Evolutionary conservation across 2,113 vertebrate species (phyloP).

Genomic region (Tursiops truncatus): DNA sequence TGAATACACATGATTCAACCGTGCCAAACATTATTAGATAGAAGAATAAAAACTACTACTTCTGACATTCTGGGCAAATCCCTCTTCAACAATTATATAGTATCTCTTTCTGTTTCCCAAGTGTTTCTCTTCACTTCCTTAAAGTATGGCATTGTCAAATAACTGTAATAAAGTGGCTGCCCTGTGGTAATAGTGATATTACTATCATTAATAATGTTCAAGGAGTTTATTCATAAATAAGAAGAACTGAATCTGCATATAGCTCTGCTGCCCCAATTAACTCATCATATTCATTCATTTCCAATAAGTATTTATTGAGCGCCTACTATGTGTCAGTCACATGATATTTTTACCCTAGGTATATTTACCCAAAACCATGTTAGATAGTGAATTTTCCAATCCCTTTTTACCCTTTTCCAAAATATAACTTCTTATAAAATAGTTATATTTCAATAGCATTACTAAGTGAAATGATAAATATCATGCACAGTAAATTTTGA

Average conservation of each 20-base stretch:
- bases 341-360: background rate
- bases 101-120: background rate
- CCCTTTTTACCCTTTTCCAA: slow-evolving; percentile 23
- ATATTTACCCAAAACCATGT: background rate
- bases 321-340: background rate
- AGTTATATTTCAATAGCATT: background rate
- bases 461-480: slow-evolving; percentile 15
- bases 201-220: background rate
- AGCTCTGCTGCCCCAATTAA: background rate
- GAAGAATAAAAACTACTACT: background rate
- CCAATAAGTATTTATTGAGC: background rate
- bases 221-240: background rate
- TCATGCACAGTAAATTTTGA: background rate
- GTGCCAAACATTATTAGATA: background rate
- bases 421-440: slow-evolving; percentile 10
- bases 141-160: background rate
- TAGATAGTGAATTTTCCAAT: background rate
- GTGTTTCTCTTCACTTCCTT: slow-evolving; percentile 2
- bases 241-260: background rate
- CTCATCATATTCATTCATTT: background rate
- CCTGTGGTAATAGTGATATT: background rate
- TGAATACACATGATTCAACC: background rate
- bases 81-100: background rate
- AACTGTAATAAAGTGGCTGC: background rate
- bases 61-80: background rate